Evolutionary conservation across 1,140 invertebrate genomes (phyloP).

Genomic region (Monomorium pharaonis): DNA sequence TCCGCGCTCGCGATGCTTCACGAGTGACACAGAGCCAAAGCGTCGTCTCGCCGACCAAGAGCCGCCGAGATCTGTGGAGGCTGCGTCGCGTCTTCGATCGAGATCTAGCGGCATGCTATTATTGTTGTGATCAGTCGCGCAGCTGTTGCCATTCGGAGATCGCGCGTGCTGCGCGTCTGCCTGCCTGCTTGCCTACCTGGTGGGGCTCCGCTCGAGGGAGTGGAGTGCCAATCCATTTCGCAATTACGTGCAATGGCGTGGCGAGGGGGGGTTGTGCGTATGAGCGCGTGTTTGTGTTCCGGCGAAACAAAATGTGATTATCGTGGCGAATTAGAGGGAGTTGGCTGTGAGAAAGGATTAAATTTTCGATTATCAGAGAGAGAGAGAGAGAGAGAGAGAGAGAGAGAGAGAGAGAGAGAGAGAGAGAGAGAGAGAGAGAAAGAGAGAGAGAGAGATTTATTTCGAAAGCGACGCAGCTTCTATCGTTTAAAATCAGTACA

Average conservation of each 20-base stretch:
- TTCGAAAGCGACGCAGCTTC: background rate
- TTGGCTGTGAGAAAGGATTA: background rate
- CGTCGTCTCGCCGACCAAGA: no score
- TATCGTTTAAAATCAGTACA: background rate
- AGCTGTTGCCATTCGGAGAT: background rate
- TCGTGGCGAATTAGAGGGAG: background rate
- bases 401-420: background rate
- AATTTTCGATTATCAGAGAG: no score
- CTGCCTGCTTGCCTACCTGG: no score
- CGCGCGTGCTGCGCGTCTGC: background rate
- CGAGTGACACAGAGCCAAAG: no score
- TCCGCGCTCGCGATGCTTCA: no score
- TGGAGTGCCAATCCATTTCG: slow-evolving; percentile 15
- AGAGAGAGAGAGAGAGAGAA: background rate
- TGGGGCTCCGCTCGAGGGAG: background rate
- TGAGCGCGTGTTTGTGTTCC: no score
- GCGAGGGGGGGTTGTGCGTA: background rate
- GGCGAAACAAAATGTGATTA: background rate
- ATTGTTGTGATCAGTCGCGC: slow-evolving; percentile 23
- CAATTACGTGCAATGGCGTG: background rate
- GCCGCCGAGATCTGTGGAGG: no score
- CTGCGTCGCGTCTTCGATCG: background rate
- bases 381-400: background rate
- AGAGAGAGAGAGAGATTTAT: background rate
- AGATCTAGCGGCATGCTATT: background rate